Base-by-base conservation (phyloP, 2,888 invertebrate species). In the Cepaea hortensis region DNA sequence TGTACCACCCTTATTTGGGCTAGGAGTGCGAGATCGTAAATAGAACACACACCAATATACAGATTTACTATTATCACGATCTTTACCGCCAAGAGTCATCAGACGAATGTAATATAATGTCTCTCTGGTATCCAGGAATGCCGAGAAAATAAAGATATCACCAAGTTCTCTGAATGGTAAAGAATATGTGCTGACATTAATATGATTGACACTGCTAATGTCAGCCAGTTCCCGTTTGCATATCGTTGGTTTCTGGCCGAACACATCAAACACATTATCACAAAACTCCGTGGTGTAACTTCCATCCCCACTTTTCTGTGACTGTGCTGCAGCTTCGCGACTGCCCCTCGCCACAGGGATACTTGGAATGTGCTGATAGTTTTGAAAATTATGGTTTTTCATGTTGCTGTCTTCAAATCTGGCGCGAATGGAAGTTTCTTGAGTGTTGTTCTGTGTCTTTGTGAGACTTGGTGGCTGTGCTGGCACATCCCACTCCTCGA, bases 41-140 rank as follows among this genome's bases (percentile, higher is more conserved):
- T 81, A n/a, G 55, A 84, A 87, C 11, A 86, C 85, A 81, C 87
- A 87, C 87, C 85, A 85, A 46, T 81, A 85, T 15, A 50, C 75
- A 6, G 87, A 87, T 18, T 85, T 85, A 3, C n/a, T 72, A 5
- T 55, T 68, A 0, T 80, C 65, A 1, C 65, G 85, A 50, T 84
- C 85, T 50, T 75, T 55, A 18, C 50, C 80, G 3, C 81, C 85
- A 18, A 85, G 48, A 18, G 75, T 76, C 20, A 87, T 85, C n/a
- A 85, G 15, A 6, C 87, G 80, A 9, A 87, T 62, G 7, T 65
- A 62, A 13, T 18, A 48, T 2, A 55, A 15, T 20, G 23, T 20
- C 11, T 23, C 73, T 55, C 87, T 55, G 6, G 48, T 70, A 35
- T 87, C 87, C 11, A 87, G 80, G 72, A 84, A 87, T 15, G 84